Evolutionary conservation across 2,888 invertebrate genomes (phyloP).

Genomic region (Lithophane ornitopus): DNA sequence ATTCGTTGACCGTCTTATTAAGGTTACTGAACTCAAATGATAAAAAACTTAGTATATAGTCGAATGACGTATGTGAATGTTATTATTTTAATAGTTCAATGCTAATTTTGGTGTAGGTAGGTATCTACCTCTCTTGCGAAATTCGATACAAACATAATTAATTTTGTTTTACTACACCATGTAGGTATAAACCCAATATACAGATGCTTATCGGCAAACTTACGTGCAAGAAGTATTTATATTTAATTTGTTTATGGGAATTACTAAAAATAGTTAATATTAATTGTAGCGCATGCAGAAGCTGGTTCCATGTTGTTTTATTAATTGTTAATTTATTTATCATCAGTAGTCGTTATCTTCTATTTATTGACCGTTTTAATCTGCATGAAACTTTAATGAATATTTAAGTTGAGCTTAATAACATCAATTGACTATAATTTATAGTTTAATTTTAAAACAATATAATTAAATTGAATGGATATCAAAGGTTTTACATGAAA

Average conservation of each 20-base stretch:
- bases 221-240: conserved; percentile 32
- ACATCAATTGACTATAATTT: background rate
- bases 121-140: conserved; percentile 4
- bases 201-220: conserved; percentile 49
- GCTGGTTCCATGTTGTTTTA: conserved; percentile 28
- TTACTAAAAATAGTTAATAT: conserved; percentile 22
- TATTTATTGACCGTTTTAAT: conserved; percentile 25
- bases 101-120: conserved; percentile 19
- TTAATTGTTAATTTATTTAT: conserved; percentile 43
- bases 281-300: conserved; percentile 12
- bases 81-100: conserved; percentile 40
- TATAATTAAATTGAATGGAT: background rate
- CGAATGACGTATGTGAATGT: background rate
- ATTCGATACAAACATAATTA: conserved; percentile 48
- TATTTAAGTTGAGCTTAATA: conserved; percentile 11
- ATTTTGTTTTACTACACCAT: conserved; percentile 33
- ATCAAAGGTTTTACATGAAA: background rate
- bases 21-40: conserved; percentile 27
- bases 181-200: conserved; percentile 14
- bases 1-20: background rate
- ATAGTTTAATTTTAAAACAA: background rate
- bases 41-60: conserved; percentile 15
- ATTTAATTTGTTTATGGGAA: conserved; percentile 23
- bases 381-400: conserved; percentile 19
- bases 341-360: conserved; percentile 1